Evolutionary conservation across 2,888 invertebrate genomes (phyloP).

Genomic region (Drosophila emarginata): DNA sequence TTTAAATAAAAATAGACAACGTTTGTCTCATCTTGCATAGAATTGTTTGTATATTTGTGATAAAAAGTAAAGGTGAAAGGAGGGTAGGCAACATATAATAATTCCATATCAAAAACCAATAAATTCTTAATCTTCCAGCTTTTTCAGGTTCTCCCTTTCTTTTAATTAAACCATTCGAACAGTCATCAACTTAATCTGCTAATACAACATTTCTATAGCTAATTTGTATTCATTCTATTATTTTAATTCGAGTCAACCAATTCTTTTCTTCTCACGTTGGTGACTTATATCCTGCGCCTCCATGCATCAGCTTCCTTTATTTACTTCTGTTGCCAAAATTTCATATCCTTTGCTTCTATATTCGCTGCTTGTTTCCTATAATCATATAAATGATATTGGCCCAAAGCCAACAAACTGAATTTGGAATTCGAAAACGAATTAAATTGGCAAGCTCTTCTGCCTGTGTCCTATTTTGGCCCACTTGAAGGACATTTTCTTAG

Average conservation of each 20-base stretch:
- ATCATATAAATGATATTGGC: conserved; percentile 49
- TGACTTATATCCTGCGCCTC: not conserved
- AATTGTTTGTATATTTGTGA: too few relatives aligned
- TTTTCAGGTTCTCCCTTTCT: too few relatives aligned
- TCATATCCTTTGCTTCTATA: not conserved
- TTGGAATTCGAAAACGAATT: conserved; percentile 46
- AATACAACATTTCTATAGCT: not conserved
- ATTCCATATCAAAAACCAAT: too few relatives aligned
- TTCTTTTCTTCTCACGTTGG: not conserved
- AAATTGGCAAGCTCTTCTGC: conserved; percentile 54
- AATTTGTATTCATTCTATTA: conserved; percentile 5
- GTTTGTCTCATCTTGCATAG: too few relatives aligned
- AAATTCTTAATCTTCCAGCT: too few relatives aligned
- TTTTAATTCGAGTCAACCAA: not conserved
- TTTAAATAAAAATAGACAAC: too few relatives aligned
- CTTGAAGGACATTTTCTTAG: conserved; percentile 27
- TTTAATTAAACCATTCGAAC: too few relatives aligned
- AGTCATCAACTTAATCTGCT: too few relatives aligned
- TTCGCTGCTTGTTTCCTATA: conserved; percentile 31
- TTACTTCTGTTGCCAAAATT: not conserved
- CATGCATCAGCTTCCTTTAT: not conserved
- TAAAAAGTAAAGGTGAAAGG: too few relatives aligned
- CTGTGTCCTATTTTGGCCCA: not conserved
- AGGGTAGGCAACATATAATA: too few relatives aligned
- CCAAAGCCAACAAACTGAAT: conserved; percentile 48